A percentile compares a stretch with the other conserved stretches of the same genome.
These are phyloP conservation scores for Hermodice carunculata DNA, from an alignment of 2,888 invertebrate genomes.

Conservation along the genomic window DNA sequence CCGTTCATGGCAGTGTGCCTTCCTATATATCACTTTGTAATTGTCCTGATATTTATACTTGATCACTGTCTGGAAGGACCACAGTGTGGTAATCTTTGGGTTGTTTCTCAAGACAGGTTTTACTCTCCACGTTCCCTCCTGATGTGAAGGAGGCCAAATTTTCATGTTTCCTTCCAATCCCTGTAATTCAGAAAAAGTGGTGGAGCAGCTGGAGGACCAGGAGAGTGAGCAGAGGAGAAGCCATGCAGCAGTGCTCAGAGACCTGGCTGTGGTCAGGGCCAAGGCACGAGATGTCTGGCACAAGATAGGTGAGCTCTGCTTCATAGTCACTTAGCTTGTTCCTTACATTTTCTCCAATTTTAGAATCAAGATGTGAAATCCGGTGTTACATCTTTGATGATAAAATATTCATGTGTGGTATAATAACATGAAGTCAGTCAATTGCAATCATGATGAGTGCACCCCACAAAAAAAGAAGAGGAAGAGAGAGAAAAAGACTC, in stretches of 20 bases:
- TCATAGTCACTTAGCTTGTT: background rate
- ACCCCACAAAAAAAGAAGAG: too few relatives aligned
- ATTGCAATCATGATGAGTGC: too few relatives aligned
- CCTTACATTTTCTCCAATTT: background rate
- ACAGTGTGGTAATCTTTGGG: too few relatives aligned
- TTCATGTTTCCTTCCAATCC: too few relatives aligned
- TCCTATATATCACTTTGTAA: too few relatives aligned
- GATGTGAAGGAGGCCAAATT: too few relatives aligned
- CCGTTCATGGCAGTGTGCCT: too few relatives aligned
- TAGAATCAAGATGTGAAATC: background rate
- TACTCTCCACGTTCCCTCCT: too few relatives aligned
- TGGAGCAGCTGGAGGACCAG: conserved; percentile 72
- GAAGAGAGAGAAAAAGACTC: too few relatives aligned
- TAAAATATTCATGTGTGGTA: background rate
- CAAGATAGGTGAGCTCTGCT: conserved; percentile 71
- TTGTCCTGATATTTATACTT: too few relatives aligned
- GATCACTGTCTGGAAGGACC: too few relatives aligned
- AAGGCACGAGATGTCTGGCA: conserved; percentile 74
- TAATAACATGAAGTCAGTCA: background rate
- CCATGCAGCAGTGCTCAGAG: conserved; percentile 74
- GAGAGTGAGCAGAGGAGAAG: conserved; percentile 71
- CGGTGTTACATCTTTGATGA: background rate
- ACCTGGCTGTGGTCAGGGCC: conserved; percentile 73
- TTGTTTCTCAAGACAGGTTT: too few relatives aligned
- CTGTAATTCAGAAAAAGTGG: conserved; percentile 72